Base-by-base conservation (phyloP, 1,140 invertebrate genomes). In the Microplitis mediator region DNA sequence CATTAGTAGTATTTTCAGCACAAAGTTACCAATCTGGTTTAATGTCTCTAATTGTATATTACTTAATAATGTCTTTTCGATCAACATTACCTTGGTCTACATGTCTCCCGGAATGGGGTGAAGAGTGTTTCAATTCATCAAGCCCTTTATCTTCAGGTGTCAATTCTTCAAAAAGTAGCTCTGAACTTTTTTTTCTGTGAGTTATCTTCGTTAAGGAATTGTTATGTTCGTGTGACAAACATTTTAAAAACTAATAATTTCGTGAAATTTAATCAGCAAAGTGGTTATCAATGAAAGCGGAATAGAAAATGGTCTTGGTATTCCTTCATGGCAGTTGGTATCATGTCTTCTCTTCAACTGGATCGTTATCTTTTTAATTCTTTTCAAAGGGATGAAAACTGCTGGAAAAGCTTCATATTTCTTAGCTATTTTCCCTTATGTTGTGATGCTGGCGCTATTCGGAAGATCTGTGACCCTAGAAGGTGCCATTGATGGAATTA, bases 381-480 rank as follows among this genome's bases (percentile, higher is more conserved):
- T 95, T 11, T 90, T 93, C 58, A 91, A 91, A 78, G 95, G 95
- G 39, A 93, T 97, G 0, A 91, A 92, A 80, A 92, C 91, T 75
- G 91, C 92, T 0, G 93, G 93, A 61, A 94, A 93, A 84, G 92
- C 91, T 0, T 90, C 94, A 1, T 96, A 96, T 81, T 95, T 96
- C 81, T 89, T 95, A 0, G 95, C 95, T 0, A 82, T 95, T 0
- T 97, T 97, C 80, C 95, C 95, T 0, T 97, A 97, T 80, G 88
- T 95, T 0, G 90, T 96, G n/a, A 90, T 97, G 77, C 87, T 94
- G 3, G 90, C 91, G 2, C 81, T 97, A 0, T 86, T 97, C 0
- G 89, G 94, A 9, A 89, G 92, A 73, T 93, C 93, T 1, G 86
- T 91, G 0, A 95, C 94, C 1, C 83, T 97, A 64, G 89, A 92